These are phyloP conservation scores for Cisticola juncidis DNA, from an alignment of 2,113 vertebrate species.

Conservation along the genomic window DNA sequence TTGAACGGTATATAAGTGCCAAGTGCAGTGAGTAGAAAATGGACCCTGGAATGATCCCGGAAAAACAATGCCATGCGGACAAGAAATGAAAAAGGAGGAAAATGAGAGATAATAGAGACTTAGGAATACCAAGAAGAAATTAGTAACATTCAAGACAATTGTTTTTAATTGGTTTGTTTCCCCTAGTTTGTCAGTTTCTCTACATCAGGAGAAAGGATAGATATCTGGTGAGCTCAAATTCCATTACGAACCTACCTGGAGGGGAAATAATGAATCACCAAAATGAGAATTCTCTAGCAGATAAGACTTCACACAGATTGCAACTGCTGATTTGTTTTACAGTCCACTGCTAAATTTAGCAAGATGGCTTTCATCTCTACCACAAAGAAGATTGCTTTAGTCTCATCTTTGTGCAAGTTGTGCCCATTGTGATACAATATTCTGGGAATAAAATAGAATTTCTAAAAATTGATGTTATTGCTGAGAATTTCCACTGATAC, in stretches of 20 bases:
- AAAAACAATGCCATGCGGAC: not conserved
- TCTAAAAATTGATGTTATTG: not conserved
- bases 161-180: not conserved
- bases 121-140: not conserved
- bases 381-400: not conserved
- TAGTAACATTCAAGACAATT: not conserved
- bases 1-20: not conserved
- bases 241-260: not conserved
- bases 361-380: not conserved
- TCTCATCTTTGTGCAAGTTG: not conserved
- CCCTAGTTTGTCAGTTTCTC: not conserved
- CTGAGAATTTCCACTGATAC: not conserved
- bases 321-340: not conserved
- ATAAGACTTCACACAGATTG: not conserved
- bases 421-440: not conserved
- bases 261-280: not conserved
- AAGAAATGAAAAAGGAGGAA: not conserved
- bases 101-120: not conserved
- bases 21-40: not conserved
- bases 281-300: not conserved
- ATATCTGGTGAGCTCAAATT: not conserved
- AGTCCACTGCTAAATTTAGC: not conserved
- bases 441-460: not conserved
- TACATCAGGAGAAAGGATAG: not conserved
- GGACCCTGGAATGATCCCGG: not conserved